Base-by-base conservation (phyloP, 2,797 vertebrate species). In the Oreortyx pictus region DNA sequence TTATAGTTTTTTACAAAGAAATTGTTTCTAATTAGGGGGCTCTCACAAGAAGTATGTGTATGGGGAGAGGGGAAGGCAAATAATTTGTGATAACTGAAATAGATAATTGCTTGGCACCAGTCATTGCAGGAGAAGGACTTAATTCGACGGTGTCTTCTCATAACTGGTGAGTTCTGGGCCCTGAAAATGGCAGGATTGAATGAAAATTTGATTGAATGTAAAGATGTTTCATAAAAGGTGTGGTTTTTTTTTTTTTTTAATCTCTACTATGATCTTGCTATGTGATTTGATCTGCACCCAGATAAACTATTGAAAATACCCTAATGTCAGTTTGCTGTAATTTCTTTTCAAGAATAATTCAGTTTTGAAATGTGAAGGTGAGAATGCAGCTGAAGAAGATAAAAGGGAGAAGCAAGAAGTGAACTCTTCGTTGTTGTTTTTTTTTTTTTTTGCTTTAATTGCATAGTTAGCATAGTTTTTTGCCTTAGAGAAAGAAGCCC, bases 381-480 rank as follows among this genome's bases (percentile, higher is more conserved):
- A 59, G 20, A 52, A 33, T 43, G 31, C 25, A 72, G 44, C 23
- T 56, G 15, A 14, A 29, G 71, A 84, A 19, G 31, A 59, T 71
- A 50, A 14, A 54, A 67, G 9, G 35, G 46, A 49, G 73, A 78
- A 87, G 15, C 33, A 77, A 56, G n/a, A 65, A 57, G 17, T 18
- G 3, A 78, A 62, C 11, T 25, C 1, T 1, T 56, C 24, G 79
- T 47, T 82, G n/a, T n/a, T n/a, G n/a, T 57, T 10, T 41, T 37
- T 37, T 37, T 1, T 56, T n/a, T 82, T 47, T 82, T 52, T 8
- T 41, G 16, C 50, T 52, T 47, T 5, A 81, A 66, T 70, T 87
- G 17, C 27, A 5, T 70, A 33, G 25, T 52, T 52, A 23, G 7
- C 62, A 43, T 47, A 0, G 1, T 56, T 6, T 1, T 50, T 76